Percentiles rank a stretch among this genome's conserved stretches.
Conservation (phyloP, 1,140 invertebrate genomes). For the Cydia splendana region DNA sequence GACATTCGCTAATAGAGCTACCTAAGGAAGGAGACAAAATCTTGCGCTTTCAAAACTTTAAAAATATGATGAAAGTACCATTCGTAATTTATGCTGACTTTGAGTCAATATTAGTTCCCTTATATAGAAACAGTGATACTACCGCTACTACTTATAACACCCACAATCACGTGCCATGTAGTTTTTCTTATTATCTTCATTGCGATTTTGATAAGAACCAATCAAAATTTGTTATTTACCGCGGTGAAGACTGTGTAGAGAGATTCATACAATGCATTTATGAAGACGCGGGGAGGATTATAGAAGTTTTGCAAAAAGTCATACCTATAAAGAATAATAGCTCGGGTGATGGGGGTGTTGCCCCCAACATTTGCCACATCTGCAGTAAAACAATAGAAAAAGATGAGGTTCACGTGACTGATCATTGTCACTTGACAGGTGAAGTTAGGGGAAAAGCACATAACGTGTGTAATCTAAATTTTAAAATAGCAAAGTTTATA, state of each 20-base stretch:
- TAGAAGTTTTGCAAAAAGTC: neutral
- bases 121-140: conserved; percentile 23
- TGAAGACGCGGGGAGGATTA: no score
- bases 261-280: conserved; percentile 20
- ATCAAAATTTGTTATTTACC: conserved; percentile 38
- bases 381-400: conserved; percentile 41
- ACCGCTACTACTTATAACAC: conserved; percentile 37
- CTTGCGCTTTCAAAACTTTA: conserved; percentile 50
- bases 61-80: conserved; percentile 46
- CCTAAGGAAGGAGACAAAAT: conserved; percentile 38
- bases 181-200: conserved; percentile 50
- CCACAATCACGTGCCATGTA: conserved; percentile 56
- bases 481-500: conserved; percentile 41
- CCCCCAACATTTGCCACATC: conserved; percentile 47
- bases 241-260: conserved; percentile 12
- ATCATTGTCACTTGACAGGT: conserved; percentile 62
- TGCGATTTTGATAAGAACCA: conserved; percentile 50
- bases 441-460: conserved; percentile 60
- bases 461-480: conserved; percentile 61
- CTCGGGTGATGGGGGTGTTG: no score
- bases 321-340: neutral
- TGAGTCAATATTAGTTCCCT: conserved; percentile 47
- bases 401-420: conserved; percentile 39
- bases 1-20: neutral
- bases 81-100: conserved; percentile 63